Conservation (phyloP, 2,888 invertebrate species). For the Cryptocheilus praepositus region DNA sequence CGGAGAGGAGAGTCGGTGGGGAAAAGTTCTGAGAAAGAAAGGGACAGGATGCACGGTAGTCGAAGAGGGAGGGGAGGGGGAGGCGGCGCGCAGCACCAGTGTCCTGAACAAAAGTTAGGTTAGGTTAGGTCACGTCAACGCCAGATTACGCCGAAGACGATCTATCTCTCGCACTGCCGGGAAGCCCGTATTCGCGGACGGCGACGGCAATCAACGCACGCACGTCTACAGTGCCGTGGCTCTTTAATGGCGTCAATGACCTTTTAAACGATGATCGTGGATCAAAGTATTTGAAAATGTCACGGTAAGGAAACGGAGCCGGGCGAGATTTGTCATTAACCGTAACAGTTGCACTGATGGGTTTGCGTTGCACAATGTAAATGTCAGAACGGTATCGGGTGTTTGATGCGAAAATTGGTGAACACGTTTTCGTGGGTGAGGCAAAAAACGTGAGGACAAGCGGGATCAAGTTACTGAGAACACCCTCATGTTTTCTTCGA, state of each 20-base stretch:
- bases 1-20: not conserved
- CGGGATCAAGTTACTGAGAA: too few relatives aligned
- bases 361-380: too few relatives aligned
- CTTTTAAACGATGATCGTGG: constrained; percentile 21
- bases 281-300: not conserved
- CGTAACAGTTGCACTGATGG: too few relatives aligned
- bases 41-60: constrained; percentile 1
- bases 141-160: constrained; percentile 53
- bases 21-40: not conserved
- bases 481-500: too few relatives aligned
- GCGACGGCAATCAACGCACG: constrained; percentile 29
- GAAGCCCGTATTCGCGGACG: constrained; percentile 17
- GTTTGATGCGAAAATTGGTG: too few relatives aligned
- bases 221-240: constrained; percentile 26
- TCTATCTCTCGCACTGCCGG: constrained; percentile 44
- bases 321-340: too few relatives aligned
- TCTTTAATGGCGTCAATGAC: constrained; percentile 36
- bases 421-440: too few relatives aligned
- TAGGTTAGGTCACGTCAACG: constrained; percentile 57
- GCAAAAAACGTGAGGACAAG: too few relatives aligned
- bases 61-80: constrained; percentile 10
- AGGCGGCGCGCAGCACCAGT: constrained; percentile 29
- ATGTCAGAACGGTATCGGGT: too few relatives aligned
- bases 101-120: constrained; percentile 52
- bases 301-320: too few relatives aligned